Conservation (phyloP, 2,888 invertebrate genomes). For the Hyles lineata region DNA sequence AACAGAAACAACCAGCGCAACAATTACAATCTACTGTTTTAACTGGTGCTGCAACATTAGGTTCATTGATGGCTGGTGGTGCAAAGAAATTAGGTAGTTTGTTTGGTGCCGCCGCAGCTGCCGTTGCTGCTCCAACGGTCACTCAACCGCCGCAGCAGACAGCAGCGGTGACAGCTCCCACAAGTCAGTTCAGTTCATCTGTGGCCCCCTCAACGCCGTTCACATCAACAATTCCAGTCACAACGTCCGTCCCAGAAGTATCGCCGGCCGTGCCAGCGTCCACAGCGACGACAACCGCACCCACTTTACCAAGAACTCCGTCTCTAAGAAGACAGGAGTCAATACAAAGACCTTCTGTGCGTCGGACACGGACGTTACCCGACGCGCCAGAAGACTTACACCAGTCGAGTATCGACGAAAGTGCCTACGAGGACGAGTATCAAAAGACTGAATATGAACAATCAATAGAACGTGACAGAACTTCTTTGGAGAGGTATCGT, state of each 20-base stretch:
- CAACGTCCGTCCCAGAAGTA: slow-evolving; percentile 76
- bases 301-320: slow-evolving; percentile 73
- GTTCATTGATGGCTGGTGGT: slow-evolving; percentile 80
- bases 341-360: slow-evolving; percentile 80
- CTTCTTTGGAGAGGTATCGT: slow-evolving; percentile 77
- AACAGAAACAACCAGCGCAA: slow-evolving; percentile 70
- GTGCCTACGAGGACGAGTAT: slow-evolving; percentile 83
- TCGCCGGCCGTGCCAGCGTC: slow-evolving; percentile 68
- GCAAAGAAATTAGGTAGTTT: slow-evolving; percentile 81
- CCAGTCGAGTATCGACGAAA: slow-evolving; percentile 78
- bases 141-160: slow-evolving; percentile 54
- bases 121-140: slow-evolving; percentile 67
- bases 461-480: slow-evolving; percentile 71
- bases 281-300: slow-evolving; percentile 66
- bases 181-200: slow-evolving; percentile 60
- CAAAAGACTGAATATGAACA: slow-evolving; percentile 82
- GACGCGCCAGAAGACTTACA: slow-evolving; percentile 78
- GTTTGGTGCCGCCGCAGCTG: slow-evolving; percentile 80
- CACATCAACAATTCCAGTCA: slow-evolving; percentile 64
- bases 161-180: slow-evolving; percentile 50
- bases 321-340: slow-evolving; percentile 80
- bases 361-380: slow-evolving; percentile 76
- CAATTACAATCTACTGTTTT: slow-evolving; percentile 75
- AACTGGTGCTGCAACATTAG: slow-evolving; percentile 79
- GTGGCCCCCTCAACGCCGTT: slow-evolving; percentile 67